A percentile compares a stretch with the other conserved stretches of the same genome.
Conservation (phyloP, 2,797 vertebrate species). For the Cyprinodon diabolis region DNA sequence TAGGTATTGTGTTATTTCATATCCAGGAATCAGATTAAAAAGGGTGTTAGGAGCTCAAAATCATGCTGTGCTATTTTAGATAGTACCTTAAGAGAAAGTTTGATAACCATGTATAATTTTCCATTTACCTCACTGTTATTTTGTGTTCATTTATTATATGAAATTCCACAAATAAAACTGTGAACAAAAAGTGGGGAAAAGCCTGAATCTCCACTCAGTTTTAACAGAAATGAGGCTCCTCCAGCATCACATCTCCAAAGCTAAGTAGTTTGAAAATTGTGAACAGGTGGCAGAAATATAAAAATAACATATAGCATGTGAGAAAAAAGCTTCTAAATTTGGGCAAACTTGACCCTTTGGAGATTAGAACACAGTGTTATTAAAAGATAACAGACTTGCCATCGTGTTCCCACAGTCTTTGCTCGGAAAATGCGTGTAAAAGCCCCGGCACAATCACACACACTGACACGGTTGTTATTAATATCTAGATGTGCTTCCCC, state of each 20-base stretch:
- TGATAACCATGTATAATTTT: neutral
- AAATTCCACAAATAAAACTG: neutral
- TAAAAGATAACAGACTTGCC: constrained; percentile 45
- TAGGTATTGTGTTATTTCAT: neutral
- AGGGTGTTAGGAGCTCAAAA: neutral
- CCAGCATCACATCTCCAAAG: neutral
- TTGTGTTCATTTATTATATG: neutral
- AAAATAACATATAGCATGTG: neutral
- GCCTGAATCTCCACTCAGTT: neutral
- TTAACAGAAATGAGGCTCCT: neutral
- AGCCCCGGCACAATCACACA: constrained; percentile 1
- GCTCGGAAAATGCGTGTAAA: constrained; percentile 30
- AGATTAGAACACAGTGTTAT: constrained; percentile 38
- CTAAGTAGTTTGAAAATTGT: neutral
- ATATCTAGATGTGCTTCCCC: constrained; percentile 62
- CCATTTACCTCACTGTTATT: neutral
- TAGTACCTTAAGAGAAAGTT: neutral
- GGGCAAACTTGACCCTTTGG: constrained; percentile 38
- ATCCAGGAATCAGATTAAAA: neutral
- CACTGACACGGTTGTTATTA: constrained; percentile 55
- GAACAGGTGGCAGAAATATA: constrained; percentile 5
- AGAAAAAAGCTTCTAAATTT: constrained; percentile 17
- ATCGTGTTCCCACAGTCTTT: constrained; percentile 41
- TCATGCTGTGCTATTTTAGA: neutral
- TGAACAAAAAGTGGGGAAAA: neutral